Evolutionary conservation across 2,888 invertebrate genomes (phyloP), one percentile per base, ranked within the genome.

Genomic region (Adelphocoris suturalis): DNA sequence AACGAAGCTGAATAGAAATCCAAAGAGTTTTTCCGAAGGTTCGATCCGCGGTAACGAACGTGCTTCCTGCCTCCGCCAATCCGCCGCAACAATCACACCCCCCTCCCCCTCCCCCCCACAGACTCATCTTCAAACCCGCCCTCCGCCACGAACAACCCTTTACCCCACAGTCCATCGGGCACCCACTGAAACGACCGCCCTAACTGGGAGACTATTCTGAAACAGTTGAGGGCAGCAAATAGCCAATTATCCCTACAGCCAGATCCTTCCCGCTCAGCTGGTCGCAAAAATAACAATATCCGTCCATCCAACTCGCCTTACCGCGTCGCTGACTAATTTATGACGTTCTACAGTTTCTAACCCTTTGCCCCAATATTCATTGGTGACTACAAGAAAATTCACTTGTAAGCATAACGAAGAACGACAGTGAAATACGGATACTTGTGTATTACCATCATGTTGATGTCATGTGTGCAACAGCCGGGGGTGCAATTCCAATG

Each of bases 181-280:
- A 52, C 82, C 48, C 48, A 46, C 82, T 52, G 47, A 82, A 82
- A 76, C 76, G 82, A 48, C 82, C 52, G 7, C 82, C 82, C 82
- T 48, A 52, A 52, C 47, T 82, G 82, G 47, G 82, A 82, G 52
- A 47, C 82, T 76, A 82, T 82, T 82, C 82, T 48, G 82, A 48
- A 82, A 82, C 82, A 82, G 82, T 82, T 82, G 82, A 82, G 82
- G 19, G 47, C 82, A 82, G 82, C 82, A 82, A 82, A 82, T 82
- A 82, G 82, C 82, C 82, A 82, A 82, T 82, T 82, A 82, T 82
- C 82, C 47, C 48, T 82, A 47, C 82, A n/a, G 82, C 82, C 82
- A 76, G 76, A 48, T 27, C 82, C 82, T 82, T 48, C 28, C 52
- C 82, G n/a, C 82, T 7, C n/a, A 23, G 27, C 23, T 82, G 48